A percentile compares a stretch with the other conserved stretches of the same genome.
These are phyloP conservation scores for Halocynthia aurantium DNA, from an alignment of 23 tunicate species.

Conservation along the genomic window DNA sequence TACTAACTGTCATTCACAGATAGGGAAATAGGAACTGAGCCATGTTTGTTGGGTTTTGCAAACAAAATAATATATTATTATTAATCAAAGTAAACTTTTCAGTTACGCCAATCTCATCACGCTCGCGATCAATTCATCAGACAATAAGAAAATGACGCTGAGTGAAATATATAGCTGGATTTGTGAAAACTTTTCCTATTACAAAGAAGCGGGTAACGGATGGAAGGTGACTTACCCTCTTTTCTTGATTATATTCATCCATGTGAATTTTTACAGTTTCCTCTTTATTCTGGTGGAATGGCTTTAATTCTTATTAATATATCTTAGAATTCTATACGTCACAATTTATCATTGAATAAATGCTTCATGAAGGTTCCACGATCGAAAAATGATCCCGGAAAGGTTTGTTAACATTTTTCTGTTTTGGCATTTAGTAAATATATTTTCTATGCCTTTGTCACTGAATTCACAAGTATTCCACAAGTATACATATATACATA, in stretches of 20 bases:
- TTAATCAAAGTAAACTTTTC: background rate
- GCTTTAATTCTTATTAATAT: background rate
- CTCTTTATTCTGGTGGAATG: background rate
- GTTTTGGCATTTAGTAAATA: too few relatives aligned
- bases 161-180: slow-evolving; percentile 95
- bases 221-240: slow-evolving; percentile 69
- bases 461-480: too few relatives aligned
- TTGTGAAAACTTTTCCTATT: slow-evolving; percentile 78
- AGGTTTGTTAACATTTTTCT: slow-evolving; percentile 24
- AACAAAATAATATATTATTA: too few relatives aligned
- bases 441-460: too few relatives aligned
- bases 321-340: slow-evolving; percentile 89
- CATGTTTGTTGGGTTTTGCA: too few relatives aligned
- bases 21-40: too few relatives aligned
- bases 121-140: slow-evolving; percentile 84
- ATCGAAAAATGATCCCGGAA: slow-evolving; percentile 95
- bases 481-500: too few relatives aligned
- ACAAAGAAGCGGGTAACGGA: slow-evolving; percentile 68
- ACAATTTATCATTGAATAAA: slow-evolving; percentile 88
- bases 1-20: too few relatives aligned
- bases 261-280: background rate
- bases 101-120: slow-evolving; percentile 84
- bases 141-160: slow-evolving; percentile 81
- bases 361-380: slow-evolving; percentile 91
- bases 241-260: background rate